Evolutionary conservation across 2,888 invertebrate species (phyloP).

Genomic region (Drosophila meridionalis): DNA sequence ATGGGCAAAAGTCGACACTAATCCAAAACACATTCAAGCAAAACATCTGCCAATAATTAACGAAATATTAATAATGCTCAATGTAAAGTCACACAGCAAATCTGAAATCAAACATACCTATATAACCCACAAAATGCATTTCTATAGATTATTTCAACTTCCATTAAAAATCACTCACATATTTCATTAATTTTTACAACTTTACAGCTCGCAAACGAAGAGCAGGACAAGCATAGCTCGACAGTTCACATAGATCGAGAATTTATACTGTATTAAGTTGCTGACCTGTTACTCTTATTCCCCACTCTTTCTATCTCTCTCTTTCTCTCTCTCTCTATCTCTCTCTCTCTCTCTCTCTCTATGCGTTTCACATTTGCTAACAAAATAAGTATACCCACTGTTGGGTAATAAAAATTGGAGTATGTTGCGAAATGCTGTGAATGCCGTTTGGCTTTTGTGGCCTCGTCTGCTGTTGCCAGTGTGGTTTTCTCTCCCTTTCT

Average conservation of each 20-base stretch:
- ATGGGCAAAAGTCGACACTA: too few species aligned
- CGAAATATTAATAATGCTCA: too few species aligned
- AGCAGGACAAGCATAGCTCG: too few species aligned
- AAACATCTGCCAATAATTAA: too few species aligned
- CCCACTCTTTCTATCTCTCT: not conserved
- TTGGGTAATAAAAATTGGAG: constrained; percentile 1
- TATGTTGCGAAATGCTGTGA: constrained; percentile 41
- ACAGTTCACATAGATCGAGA: not conserved
- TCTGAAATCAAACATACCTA: too few species aligned
- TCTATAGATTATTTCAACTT: not conserved
- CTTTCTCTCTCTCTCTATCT: not conserved
- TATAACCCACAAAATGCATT: too few species aligned
- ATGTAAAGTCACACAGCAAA: too few species aligned
- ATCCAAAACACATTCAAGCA: too few species aligned
- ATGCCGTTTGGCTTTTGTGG: constrained; percentile 61
- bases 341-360: not conserved
- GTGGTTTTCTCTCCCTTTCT: constrained; percentile 41
- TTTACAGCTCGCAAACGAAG: not conserved
- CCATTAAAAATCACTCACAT: not conserved
- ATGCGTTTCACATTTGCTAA: not conserved
- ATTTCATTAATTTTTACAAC: not conserved
- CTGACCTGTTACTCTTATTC: not conserved
- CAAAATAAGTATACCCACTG: constrained; percentile 3
- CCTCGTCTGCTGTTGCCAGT: constrained; percentile 51
- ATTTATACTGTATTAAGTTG: not conserved